Base-by-base conservation (phyloP, 2,113 vertebrate species). In the Erythrocercus mccallii region DNA sequence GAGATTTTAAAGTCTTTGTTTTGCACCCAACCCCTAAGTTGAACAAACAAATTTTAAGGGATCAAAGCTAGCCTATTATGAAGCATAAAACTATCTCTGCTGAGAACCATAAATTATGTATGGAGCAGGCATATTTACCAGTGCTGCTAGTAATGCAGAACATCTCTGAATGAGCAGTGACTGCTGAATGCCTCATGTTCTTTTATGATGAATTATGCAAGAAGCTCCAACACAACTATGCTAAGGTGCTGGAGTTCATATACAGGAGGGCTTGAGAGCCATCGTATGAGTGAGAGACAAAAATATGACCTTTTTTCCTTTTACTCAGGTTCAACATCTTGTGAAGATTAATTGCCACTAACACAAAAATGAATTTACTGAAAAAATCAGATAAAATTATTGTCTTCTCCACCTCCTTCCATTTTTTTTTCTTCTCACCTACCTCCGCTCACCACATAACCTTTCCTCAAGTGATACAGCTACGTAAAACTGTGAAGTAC, bases 141-240 rank as follows among this genome's bases (percentile, higher is more conserved):
- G 51, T 74, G 81, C 87, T 93, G 51, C 48, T 65, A 80, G 95
- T 91, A 94, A 74, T 86, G 93, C 76, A 94, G 88, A 89, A 78
- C 79, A 96, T 66, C 82, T 74, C 78, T 94, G 96, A 96, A 94
- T 91, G 78, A 97, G 93, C 72, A 95, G 33, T 84, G 79, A 85
- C 88, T 97, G 96, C 78, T 64, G 87, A 96, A 94, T 86, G 68
- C 51, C 50, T 97, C 88, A 24, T 97, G 92, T 94, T 97, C 93
- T 96, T 96, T 96, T 97, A 74, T 95, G 91, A 98, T 97, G 94
- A 98, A 97, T 98, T 98, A 97, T 97, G 95, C 90, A 98, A 86
- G 89, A 92, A 88, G 68, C 83, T 88, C 71, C 90, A 88, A 37
- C 48, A 95, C 81, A 95, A 74, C 90, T 91, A 71, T 57, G 64